Conservation (phyloP, 1,140 invertebrate species). For the Zaprionus ghesquierei region DNA sequence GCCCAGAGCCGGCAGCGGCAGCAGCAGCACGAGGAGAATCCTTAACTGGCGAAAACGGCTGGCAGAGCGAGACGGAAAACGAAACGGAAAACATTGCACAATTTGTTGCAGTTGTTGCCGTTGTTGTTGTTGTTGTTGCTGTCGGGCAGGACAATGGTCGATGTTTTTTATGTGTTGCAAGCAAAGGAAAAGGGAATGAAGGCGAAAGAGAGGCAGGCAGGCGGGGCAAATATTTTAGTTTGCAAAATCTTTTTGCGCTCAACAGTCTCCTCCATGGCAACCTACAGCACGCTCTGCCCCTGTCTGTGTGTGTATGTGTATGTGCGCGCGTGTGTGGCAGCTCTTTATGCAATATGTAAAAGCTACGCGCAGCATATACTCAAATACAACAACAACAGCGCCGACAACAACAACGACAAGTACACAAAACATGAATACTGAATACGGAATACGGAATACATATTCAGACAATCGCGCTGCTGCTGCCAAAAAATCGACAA, state of each 20-base stretch:
- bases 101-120: slow-evolving; percentile 49
- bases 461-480: slow-evolving; percentile 74
- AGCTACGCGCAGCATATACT: slow-evolving; percentile 77
- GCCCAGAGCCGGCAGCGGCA: slow-evolving; percentile 22
- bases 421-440: slow-evolving; percentile 55
- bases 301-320: slow-evolving; percentile 17
- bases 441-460: slow-evolving; percentile 33
- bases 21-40: neutral
- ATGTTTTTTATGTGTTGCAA: slow-evolving; percentile 22
- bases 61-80: slow-evolving; percentile 47
- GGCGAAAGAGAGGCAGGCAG: no score
- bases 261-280: slow-evolving; percentile 44
- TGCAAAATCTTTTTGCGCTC: slow-evolving; percentile 71
- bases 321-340: slow-evolving; percentile 18
- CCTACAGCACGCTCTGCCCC: neutral
- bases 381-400: slow-evolving; percentile 52
- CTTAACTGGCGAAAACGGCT: neutral
- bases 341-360: slow-evolving; percentile 71
- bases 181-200: neutral
- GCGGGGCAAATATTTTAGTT: slow-evolving; percentile 60
- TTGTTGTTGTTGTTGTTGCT: slow-evolving; percentile 44
- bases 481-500: slow-evolving; percentile 81
- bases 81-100: slow-evolving; percentile 72
- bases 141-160: slow-evolving; percentile 49
- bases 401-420: slow-evolving; percentile 29